phyloP scores from a whole-genome alignment of 2,113 vertebrate species.

The Scophthalmus maximus region DNA sequence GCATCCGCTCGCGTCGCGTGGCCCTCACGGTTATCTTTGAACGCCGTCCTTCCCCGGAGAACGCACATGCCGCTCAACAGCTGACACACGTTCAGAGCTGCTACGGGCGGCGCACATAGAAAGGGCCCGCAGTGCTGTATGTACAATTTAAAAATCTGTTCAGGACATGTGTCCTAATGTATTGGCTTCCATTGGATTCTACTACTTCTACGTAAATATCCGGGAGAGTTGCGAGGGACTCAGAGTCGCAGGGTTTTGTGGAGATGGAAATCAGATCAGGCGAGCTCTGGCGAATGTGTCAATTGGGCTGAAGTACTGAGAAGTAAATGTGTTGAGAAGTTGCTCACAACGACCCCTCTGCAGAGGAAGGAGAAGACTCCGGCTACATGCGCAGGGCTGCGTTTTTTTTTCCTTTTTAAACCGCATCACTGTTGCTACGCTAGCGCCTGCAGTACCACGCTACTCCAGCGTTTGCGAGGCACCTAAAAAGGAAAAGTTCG shows the following conservation, averaged over 20 bases:
- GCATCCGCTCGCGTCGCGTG: conserved; percentile 1
- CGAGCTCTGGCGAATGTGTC: neutral
- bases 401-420: no score
- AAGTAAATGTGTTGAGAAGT: neutral
- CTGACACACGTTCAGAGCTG: conserved; percentile 17
- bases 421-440: no score
- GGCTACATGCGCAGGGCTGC: no score
- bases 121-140: no score
- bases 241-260: neutral
- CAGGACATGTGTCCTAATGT: no score
- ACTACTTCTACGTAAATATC: neutral
- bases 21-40: conserved; percentile 22
- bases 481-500: no score
- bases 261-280: no score
- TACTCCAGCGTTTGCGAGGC: no score
- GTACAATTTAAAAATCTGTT: no score
- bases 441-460: no score
- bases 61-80: conserved; percentile 35
- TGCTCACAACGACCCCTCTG: no score
- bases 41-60: conserved; percentile 3
- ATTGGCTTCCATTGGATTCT: neutral
- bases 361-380: no score
- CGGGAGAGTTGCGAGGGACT: neutral
- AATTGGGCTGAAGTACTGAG: neutral
- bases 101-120: neutral